A percentile compares a stretch with the other conserved stretches of the same genome.
Evolutionary conservation across 2,797 vertebrate species (phyloP).

Genomic region (Parauchenoglanis ngamensis): DNA sequence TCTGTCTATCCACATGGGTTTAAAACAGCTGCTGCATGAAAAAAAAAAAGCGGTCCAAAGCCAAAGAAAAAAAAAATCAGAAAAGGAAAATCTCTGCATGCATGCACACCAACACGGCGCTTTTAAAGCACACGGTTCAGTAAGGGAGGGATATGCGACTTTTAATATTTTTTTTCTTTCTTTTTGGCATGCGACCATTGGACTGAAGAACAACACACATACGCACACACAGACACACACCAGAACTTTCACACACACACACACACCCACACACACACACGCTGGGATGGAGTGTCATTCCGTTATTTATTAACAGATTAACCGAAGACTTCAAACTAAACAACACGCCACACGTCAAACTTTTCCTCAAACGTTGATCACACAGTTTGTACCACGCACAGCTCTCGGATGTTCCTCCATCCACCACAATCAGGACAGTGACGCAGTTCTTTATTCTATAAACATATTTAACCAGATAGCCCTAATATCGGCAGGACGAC

Average conservation of each 20-base stretch:
- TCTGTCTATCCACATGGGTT: conserved; percentile 16
- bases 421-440: conserved; percentile 31
- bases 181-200: background rate
- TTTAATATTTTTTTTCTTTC: background rate
- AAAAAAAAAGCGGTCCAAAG: background rate
- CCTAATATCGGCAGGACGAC: background rate
- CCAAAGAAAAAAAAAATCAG: background rate
- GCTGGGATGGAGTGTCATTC: background rate
- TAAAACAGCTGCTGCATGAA: conserved; percentile 18
- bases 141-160: background rate
- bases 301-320: background rate
- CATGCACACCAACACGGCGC: background rate
- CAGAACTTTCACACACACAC: background rate
- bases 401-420: background rate
- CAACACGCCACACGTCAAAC: background rate
- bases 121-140: background rate
- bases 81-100: background rate
- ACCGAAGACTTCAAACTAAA: background rate
- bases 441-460: conserved; percentile 48
- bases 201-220: background rate
- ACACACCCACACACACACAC: background rate
- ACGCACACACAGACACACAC: background rate
- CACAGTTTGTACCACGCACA: background rate
- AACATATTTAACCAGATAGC: background rate
- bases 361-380: background rate